Percentiles rank a stretch among this genome's conserved stretches.
Conservation (phyloP, 2,113 vertebrate genomes). For the Anas platyrhynchos region DNA sequence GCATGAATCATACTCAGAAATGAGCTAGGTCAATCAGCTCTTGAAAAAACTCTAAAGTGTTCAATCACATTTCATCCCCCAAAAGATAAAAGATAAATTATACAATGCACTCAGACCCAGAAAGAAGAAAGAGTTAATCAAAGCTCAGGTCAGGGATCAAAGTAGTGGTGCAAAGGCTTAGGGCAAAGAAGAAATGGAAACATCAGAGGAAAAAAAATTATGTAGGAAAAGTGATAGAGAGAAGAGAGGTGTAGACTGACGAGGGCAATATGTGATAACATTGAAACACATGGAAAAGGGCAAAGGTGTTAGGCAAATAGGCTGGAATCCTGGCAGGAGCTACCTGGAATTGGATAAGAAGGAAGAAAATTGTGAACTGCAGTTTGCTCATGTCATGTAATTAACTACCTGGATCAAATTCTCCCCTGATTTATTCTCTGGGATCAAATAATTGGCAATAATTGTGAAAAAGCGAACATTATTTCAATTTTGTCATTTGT, state of each 20-base stretch:
- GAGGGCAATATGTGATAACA: background rate
- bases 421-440: background rate
- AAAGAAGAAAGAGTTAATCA: background rate
- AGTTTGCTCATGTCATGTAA: background rate
- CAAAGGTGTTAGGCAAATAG: background rate
- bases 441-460: background rate
- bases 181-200: background rate
- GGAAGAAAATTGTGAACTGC: background rate
- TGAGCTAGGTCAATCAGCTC: background rate
- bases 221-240: background rate
- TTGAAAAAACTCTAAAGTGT: background rate
- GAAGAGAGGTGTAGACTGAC: background rate
- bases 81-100: background rate
- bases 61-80: background rate
- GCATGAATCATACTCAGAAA: background rate
- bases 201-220: fast-evolving
- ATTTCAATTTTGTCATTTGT: fast-evolving
- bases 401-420: background rate
- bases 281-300: background rate
- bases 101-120: background rate
- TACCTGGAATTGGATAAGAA: background rate
- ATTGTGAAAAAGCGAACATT: background rate
- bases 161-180: background rate
- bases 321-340: background rate
- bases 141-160: background rate